A percentile compares a stretch with the other conserved stretches of the same genome.
Conservation (phyloP, 2,113 vertebrate genomes). For the Seriola rivoliana region DNA sequence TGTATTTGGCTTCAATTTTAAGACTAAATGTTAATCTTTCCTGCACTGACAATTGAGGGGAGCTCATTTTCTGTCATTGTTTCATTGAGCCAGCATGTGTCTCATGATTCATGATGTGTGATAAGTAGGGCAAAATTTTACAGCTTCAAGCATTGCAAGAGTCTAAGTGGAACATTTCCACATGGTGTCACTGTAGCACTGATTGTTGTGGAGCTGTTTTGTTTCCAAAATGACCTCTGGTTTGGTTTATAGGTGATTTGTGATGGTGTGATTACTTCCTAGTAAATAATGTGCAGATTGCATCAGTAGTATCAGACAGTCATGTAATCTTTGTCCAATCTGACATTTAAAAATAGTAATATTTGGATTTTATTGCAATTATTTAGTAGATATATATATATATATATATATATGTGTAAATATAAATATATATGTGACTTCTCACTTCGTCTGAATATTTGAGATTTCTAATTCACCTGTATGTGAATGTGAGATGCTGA, state of each 20-base stretch:
- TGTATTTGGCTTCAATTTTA: not conserved
- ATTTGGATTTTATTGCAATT: not conserved
- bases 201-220: not conserved
- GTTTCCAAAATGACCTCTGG: constrained; percentile 15
- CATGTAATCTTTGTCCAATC: too few species aligned
- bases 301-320: too few species aligned
- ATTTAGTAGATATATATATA: too few species aligned
- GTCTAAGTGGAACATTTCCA: constrained; percentile 41
- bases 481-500: not conserved
- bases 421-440: not conserved
- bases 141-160: not conserved
- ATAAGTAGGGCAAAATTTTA: not conserved
- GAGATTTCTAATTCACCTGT: not conserved
- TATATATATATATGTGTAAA: not conserved
- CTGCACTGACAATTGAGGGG: not conserved
- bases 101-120: not conserved
- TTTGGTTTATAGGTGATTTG: not conserved
- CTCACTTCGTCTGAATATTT: not conserved
- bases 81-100: not conserved
- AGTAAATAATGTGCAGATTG: too few species aligned
- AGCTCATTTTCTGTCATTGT: not conserved
- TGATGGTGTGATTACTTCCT: not conserved
- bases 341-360: too few species aligned
- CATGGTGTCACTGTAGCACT: constrained; percentile 69
- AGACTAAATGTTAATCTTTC: not conserved